A percentile compares a stretch with the other conserved stretches of the same genome.
Evolutionary conservation across 2,797 vertebrate species (phyloP).

Genomic region (Coregonus ussuriensis): DNA sequence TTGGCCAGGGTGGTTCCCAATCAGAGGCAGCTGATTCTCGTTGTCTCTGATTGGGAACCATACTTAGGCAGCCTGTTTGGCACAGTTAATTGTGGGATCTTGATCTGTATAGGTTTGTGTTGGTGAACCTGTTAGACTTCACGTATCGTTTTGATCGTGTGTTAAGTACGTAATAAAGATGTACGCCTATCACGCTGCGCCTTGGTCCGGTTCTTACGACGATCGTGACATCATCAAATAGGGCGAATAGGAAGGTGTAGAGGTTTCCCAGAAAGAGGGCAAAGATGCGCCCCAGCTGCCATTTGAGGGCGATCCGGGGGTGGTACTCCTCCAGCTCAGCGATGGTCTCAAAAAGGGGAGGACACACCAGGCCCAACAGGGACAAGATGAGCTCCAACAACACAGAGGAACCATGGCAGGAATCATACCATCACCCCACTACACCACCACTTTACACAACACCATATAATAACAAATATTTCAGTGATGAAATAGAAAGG

Average conservation of each 20-base stretch:
- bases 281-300: constrained; percentile 98
- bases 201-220: too few relatives aligned
- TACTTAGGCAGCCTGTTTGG: too few relatives aligned
- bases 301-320: constrained; percentile 93
- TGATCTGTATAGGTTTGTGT: too few relatives aligned
- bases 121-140: too few relatives aligned
- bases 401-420: constrained; percentile 12
- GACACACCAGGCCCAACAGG: constrained; percentile 94
- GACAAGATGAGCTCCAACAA: constrained; percentile 98
- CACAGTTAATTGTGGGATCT: too few relatives aligned
- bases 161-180: too few relatives aligned
- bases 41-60: too few relatives aligned
- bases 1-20: too few relatives aligned
- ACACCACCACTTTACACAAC: constrained; percentile 5
- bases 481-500: background rate
- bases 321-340: constrained; percentile 95
- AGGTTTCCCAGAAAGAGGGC: constrained; percentile 97
- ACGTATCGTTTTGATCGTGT: too few relatives aligned
- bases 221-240: constrained; percentile 84
- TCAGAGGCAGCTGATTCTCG: too few relatives aligned
- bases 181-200: too few relatives aligned
- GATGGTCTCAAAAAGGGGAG: constrained; percentile 95
- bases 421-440: background rate
- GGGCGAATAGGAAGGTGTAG: constrained; percentile 93
- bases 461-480: background rate